These are phyloP conservation scores for Lucifuga dentata DNA, from an alignment of 2,113 vertebrate genomes.

Conservation along the genomic window DNA sequence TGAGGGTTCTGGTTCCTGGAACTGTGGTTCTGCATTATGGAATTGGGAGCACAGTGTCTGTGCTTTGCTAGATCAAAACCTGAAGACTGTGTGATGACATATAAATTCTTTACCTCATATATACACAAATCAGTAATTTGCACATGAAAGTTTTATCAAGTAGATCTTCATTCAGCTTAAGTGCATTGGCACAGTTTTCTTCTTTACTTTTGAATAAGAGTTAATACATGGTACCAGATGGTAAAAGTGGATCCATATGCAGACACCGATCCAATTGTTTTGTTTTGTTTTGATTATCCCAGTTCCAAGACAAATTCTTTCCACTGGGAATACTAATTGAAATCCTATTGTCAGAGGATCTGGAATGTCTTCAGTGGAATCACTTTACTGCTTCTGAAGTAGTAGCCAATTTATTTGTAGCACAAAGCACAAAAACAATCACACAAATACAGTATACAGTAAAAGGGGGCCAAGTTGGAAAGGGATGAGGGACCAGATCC, in stretches of 20 bases:
- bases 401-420: conserved; percentile 32
- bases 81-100: not conserved
- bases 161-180: not conserved
- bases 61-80: not conserved
- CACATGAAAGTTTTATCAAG: not conserved
- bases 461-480: conserved; percentile 2
- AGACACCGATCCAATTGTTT: conserved; percentile 22
- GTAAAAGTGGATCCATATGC: conserved; percentile 42
- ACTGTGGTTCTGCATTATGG: conserved; percentile 1
- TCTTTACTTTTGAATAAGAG: not conserved
- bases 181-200: not conserved
- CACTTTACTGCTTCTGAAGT: conserved; percentile 33
- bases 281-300: conserved; percentile 29
- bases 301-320: conserved; percentile 35
- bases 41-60: not conserved
- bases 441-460: not conserved
- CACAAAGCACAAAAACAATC: not conserved
- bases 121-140: not conserved
- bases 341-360: conserved; percentile 35
- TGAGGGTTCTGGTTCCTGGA: conserved; percentile 32
- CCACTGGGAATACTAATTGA: conserved; percentile 15
- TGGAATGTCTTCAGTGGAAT: conserved; percentile 7
- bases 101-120: not conserved
- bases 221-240: not conserved
- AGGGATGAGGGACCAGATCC: not conserved